Conservation (phyloP, 2,888 invertebrate genomes). For the Lycocerus yunnanus region DNA sequence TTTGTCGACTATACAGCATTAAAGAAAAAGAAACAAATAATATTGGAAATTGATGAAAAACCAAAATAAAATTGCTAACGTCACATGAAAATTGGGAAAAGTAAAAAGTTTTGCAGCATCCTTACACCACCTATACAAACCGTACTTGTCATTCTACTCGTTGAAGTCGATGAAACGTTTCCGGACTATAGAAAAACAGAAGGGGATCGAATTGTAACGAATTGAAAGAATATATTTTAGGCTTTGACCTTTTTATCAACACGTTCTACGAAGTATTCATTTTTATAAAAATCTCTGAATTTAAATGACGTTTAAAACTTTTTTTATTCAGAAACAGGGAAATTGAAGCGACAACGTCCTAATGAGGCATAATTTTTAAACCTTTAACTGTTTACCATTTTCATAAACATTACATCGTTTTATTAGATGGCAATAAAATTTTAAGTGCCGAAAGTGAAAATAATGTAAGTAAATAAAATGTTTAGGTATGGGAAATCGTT, state of each 20-base stretch:
- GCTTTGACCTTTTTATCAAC: conserved; percentile 38
- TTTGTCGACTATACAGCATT: conserved; percentile 9
- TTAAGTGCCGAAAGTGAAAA: neutral
- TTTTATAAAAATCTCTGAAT: conserved; percentile 21
- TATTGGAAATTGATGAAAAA: conserved; percentile 31
- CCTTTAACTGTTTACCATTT: neutral
- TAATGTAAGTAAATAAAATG: neutral
- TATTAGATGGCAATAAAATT: neutral
- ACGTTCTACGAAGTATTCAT: conserved; percentile 40
- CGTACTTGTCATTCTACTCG: conserved; percentile 51
- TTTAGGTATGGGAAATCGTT: neutral
- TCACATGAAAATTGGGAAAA: conserved; percentile 43
- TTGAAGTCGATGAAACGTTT: conserved; percentile 51
- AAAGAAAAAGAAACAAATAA: conserved; percentile 36
- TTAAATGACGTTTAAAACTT: neutral
- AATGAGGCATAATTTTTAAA: neutral
- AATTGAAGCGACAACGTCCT: neutral
- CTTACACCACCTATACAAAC: conserved; percentile 36
- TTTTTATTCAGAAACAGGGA: neutral
- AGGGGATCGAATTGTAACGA: conserved; percentile 38
- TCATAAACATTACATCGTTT: neutral
- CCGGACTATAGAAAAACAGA: conserved; percentile 47
- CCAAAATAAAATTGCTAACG: conserved; percentile 38
- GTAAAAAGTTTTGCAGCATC: conserved; percentile 41
- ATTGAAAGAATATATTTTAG: conserved; percentile 44